phyloP scores from a whole-genome alignment of 2,888 invertebrate genomes.

The Acholoe squamosa region DNA sequence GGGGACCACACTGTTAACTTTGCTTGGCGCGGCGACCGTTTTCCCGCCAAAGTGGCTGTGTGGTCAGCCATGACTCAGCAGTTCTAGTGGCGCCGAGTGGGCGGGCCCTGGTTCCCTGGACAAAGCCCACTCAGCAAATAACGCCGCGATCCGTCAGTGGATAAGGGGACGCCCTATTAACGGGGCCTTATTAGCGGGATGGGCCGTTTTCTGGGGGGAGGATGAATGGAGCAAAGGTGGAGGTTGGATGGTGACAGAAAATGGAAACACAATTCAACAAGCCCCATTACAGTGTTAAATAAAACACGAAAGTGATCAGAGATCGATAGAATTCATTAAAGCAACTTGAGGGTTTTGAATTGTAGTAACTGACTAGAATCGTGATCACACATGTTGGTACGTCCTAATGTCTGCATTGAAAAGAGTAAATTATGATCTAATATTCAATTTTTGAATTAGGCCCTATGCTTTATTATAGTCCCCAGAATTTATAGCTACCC shows the following conservation, averaged over 20 bases:
- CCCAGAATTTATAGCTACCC: no score
- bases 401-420: no score
- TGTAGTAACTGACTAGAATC: no score
- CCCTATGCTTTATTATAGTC: no score
- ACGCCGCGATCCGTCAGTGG: not conserved
- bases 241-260: not conserved
- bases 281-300: no score
- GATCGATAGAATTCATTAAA: no score
- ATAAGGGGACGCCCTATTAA: not conserved
- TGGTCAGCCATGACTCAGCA: constrained; percentile 60
- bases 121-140: constrained; percentile 51
- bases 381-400: no score
- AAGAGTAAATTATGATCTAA: no score
- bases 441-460: no score
- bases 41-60: constrained; percentile 33
- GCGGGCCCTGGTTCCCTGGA: not conserved
- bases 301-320: no score
- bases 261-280: not conserved
- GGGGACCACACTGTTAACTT: not conserved
- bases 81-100: constrained; percentile 13
- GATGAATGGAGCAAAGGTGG: not conserved
- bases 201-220: not conserved
- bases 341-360: no score
- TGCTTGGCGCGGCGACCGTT: not conserved
- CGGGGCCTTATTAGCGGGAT: constrained; percentile 30